A percentile compares a stretch with the other conserved stretches of the same genome.
phyloP scores from a whole-genome alignment of 1,140 invertebrate genomes.

The Drosophila paulistorum region DNA sequence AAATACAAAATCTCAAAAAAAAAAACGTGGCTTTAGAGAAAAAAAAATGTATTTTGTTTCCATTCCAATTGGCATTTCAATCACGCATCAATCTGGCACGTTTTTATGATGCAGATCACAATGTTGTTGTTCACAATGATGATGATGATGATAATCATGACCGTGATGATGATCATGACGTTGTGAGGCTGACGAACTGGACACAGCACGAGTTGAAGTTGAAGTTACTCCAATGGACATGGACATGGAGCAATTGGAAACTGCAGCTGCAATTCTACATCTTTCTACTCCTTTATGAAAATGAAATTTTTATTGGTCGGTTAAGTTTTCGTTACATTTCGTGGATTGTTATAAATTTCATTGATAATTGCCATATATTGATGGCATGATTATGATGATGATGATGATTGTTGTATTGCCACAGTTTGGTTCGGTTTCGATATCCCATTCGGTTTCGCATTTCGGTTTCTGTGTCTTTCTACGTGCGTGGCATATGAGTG shows the following conservation, averaged over 20 bases:
- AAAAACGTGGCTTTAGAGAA: slow-evolving; percentile 12
- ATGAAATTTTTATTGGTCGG: slow-evolving; percentile 78
- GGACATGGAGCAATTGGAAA: slow-evolving; percentile 15
- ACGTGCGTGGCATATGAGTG: slow-evolving; percentile 74
- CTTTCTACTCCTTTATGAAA: slow-evolving; percentile 57
- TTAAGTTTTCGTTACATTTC: slow-evolving; percentile 82
- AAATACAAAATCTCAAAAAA: not conserved
- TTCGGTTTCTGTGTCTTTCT: slow-evolving; percentile 29
- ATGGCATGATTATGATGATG: slow-evolving; percentile 82
- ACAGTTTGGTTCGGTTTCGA: slow-evolving; percentile 51
- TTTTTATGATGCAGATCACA: slow-evolving; percentile 80
- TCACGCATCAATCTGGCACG: slow-evolving; percentile 82
- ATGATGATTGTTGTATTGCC: slow-evolving; percentile 76
- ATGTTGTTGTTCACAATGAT: slow-evolving; percentile 28
- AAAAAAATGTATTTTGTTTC: slow-evolving; percentile 9
- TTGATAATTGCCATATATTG: slow-evolving; percentile 82
- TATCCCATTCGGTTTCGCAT: slow-evolving; percentile 16
- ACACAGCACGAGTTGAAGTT: slow-evolving; percentile 47
- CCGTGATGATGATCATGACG: slow-evolving; percentile 40
- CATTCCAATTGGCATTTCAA: slow-evolving; percentile 79
- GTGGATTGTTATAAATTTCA: slow-evolving; percentile 82
- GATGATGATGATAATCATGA: slow-evolving; percentile 14
- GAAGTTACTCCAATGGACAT: not conserved
- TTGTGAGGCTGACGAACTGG: slow-evolving; percentile 57
- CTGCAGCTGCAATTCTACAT: slow-evolving; percentile 7